Percentiles rank a stretch among this genome's conserved stretches.
Evolutionary conservation across 2,888 invertebrate genomes (phyloP).

Genomic region (Apodemia zela): DNA sequence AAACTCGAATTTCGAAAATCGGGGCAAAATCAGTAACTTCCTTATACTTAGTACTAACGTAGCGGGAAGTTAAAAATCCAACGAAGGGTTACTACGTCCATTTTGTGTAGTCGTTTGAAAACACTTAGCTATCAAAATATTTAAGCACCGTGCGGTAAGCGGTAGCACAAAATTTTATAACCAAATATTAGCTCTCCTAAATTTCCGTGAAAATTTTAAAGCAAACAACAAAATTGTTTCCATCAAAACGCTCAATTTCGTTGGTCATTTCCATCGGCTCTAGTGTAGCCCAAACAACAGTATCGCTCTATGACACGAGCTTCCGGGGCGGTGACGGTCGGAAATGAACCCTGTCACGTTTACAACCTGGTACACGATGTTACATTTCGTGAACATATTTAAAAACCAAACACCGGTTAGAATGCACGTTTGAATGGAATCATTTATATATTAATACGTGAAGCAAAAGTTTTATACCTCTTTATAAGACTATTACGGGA

Average conservation of each 20-base stretch:
- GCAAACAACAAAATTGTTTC: constrained; percentile 3
- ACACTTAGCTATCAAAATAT: neutral
- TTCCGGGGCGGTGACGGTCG: constrained; percentile 45
- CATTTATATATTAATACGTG: too few relatives aligned
- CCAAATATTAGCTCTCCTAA: neutral
- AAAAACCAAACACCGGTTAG: neutral
- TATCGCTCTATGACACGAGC: constrained; percentile 41
- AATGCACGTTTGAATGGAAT: neutral
- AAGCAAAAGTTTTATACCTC: too few relatives aligned
- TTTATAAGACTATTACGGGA: too few relatives aligned
- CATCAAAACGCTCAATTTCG: constrained; percentile 11
- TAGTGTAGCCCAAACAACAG: constrained; percentile 27
- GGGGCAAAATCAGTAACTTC: too few relatives aligned
- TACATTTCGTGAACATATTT: constrained; percentile 4
- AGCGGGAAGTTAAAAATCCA: too few relatives aligned
- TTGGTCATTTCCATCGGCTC: constrained; percentile 9
- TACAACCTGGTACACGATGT: constrained; percentile 17
- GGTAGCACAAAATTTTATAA: neutral
- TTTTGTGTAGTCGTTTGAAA: too few relatives aligned
- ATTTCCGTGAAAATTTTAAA: neutral
- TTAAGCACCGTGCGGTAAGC: neutral
- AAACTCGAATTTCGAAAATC: too few relatives aligned
- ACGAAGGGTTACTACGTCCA: too few relatives aligned
- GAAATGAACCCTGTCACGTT: constrained; percentile 58
- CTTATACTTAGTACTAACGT: too few relatives aligned